Percentiles rank a stretch among this genome's conserved stretches.
Conservation (phyloP, 2,797 vertebrate genomes). For the Characodon lateralis region DNA sequence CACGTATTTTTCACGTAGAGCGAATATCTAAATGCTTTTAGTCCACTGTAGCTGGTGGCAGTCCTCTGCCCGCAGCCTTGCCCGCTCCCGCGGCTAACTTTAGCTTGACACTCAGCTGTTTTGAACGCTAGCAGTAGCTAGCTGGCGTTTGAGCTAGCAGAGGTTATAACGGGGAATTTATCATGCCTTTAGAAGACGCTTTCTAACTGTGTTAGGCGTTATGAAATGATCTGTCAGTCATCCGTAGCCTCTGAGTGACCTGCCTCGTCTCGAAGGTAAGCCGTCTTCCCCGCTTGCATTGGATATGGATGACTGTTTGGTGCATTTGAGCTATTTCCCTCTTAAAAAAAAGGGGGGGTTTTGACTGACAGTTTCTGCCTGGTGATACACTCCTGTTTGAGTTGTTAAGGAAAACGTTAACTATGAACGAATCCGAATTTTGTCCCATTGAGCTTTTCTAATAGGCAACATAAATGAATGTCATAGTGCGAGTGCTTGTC, state of each 20-base stretch:
- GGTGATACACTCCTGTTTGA: slow-evolving; percentile 40
- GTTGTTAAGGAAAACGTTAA: slow-evolving; percentile 35
- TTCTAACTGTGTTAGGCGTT: slow-evolving; percentile 32
- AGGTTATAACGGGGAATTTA: slow-evolving; percentile 51
- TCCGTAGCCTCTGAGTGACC: slow-evolving; percentile 26
- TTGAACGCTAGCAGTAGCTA: slow-evolving; percentile 61
- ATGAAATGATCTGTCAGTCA: slow-evolving; percentile 56
- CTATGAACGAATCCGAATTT: background rate
- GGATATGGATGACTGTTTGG: slow-evolving; percentile 7
- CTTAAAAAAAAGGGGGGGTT: slow-evolving; percentile 48
- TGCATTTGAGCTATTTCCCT: slow-evolving; percentile 60
- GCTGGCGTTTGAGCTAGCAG: slow-evolving; percentile 67
- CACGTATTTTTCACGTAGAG: slow-evolving; percentile 34
- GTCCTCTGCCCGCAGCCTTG: slow-evolving; percentile 47
- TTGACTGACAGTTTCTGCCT: slow-evolving; percentile 52
- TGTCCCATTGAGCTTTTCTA: background rate
- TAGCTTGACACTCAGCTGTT: slow-evolving; percentile 53
- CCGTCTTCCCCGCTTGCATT: background rate
- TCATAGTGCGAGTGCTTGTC: background rate
- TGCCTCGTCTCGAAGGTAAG: slow-evolving; percentile 61
- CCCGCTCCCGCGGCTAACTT: slow-evolving; percentile 48
- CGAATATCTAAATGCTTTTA: slow-evolving; percentile 46
- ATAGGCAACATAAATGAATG: background rate
- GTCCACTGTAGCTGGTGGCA: slow-evolving; percentile 42
- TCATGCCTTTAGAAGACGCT: slow-evolving; percentile 37